Base-by-base conservation (phyloP, 2,113 vertebrate species). In the Psephotus haematonotus region DNA sequence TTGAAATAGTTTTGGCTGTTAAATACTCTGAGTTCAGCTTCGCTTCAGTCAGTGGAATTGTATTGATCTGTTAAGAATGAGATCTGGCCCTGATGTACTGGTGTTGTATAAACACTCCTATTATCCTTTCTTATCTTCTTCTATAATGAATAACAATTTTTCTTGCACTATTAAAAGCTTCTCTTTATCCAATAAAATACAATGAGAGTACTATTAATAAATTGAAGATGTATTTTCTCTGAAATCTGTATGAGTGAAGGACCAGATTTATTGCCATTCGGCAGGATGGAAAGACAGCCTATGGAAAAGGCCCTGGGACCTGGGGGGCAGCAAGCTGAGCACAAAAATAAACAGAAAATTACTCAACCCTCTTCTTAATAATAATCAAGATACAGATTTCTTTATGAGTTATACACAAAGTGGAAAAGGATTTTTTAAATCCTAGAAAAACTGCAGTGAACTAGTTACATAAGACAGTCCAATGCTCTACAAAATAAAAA, bases 381-480 rank as follows among this genome's bases (percentile, higher is more conserved):
- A 82, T 60, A 78, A 81, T 37, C 35, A 83, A 88, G 47, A 25
- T 77, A 82, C 25, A 52, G 29, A 67, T 81, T 95, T 84, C 41
- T 65, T 33, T 50, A 17, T n/a, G 29, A 90, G 16, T 87, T 93
- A 88, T 69, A 49, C 41, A 59, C 17, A 69, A 53, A 89, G 63
- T 85, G 55, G 69, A 79, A 92, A 80, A 68, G 59, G 67, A 82
- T 94, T 95, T 96, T 93, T 87, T 7, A 86, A 97, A 94, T 90
- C 65, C 70, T 44, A 52, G 86, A 82, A 88, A 79, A 96, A 92
- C 35, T 84, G 84, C 52, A 65, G n/a, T 70, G 60, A 75, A 86
- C 69, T 71, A 92, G 87, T 95, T 96, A 94, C 43, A 88, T 97
- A 96, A 97, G 84, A 88, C 24, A 68, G 68, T n/a, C 46, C 78